Base-by-base conservation (phyloP, 2,888 invertebrate species). In the Scaptomyza reducta region DNA sequence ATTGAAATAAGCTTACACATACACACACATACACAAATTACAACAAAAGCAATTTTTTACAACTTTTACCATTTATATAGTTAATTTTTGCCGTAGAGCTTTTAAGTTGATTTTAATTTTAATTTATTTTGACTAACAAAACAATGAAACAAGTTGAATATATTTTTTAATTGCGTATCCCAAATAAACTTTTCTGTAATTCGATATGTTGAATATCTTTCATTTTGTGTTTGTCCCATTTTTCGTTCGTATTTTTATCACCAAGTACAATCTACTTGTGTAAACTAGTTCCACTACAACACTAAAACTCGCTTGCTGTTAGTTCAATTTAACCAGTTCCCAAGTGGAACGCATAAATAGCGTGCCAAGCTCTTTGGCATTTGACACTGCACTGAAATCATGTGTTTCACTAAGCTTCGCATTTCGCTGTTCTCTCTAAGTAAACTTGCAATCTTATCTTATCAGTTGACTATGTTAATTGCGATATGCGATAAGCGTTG, bases 91-190 rank as follows among this genome's bases (percentile, higher is more conserved):
- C 56, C 54, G 56, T 77, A 80, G 81, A 55, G 54, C 59, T 73
- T 41, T 57, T 87, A 87, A 87, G 82, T 85, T 82, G 82, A 87
- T 66, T 74, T 76, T 81, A 79, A 74, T 53, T 46, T 61, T 81
- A 73, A 87, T 87, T 82, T 82, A 85, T 73, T 80, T 73, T 69
- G 65, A 64, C 56, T 82, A 62, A 75, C 55, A 61, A 63, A 59
- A 47, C 54, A 51, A 70, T 67, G 65, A 67, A 79, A 60, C 55
- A 58, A 75, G 58, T 63, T 75, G 71, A 73, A 70, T 70, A 76
- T 71, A 45, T 35, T 49, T 66, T 71, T 63, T 56, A 54, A 57
- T 25, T 40, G 45, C 56, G 25, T 69, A 70, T 31, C 16, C 27
- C 58, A 35, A 71, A 71, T 70, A 71, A 70, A 70, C 38, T 29